phyloP scores from a whole-genome alignment of 1,140 invertebrate genomes.

The Popillia japonica region DNA sequence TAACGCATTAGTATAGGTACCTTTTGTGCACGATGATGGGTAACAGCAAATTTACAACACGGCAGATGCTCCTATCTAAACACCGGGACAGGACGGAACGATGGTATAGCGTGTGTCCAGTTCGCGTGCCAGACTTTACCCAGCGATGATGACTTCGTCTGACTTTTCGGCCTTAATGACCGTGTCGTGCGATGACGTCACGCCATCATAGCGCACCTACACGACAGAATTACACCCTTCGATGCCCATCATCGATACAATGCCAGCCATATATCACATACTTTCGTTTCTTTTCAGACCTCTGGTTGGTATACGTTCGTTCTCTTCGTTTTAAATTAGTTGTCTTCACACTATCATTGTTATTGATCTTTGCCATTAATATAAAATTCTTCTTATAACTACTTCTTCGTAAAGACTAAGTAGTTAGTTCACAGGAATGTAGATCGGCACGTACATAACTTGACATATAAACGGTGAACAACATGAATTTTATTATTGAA shows the following conservation, averaged over 20 bases:
- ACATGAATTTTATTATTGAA: no score
- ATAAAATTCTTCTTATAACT: background rate
- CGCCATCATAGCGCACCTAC: constrained; percentile 36
- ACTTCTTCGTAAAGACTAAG: no score
- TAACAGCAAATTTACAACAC: constrained; percentile 34
- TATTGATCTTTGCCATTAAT: constrained; percentile 9
- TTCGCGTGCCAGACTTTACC: constrained; percentile 36
- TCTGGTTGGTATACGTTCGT: background rate
- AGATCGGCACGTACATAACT: no score
- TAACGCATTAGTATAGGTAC: background rate
- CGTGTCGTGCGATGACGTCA: constrained; percentile 42
- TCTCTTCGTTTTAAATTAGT: background rate
- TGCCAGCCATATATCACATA: background rate
- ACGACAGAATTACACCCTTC: constrained; percentile 20
- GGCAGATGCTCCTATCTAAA: constrained; percentile 39
- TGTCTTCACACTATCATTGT: background rate
- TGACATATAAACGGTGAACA: no score
- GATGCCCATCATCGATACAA: background rate
- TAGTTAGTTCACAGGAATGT: no score
- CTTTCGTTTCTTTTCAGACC: background rate
- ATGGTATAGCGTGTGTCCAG: constrained; percentile 38
- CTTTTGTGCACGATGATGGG: background rate
- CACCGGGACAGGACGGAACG: constrained; percentile 11
- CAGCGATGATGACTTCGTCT: constrained; percentile 40
- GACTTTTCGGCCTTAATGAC: constrained; percentile 43